Conservation (phyloP, 2,888 invertebrate genomes). For the Notocelia uddmanniana region DNA sequence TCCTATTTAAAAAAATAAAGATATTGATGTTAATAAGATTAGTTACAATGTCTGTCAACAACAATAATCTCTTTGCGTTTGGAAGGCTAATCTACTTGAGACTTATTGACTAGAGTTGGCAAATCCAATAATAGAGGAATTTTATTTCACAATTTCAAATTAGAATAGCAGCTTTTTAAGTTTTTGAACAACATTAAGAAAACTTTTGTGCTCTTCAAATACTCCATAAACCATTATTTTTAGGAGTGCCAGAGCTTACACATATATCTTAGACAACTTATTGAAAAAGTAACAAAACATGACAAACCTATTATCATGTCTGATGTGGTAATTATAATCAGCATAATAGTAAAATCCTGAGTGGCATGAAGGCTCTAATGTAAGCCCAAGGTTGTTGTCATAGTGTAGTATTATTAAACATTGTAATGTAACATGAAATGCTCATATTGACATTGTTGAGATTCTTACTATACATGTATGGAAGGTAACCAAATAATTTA, state of each 20-base stretch:
- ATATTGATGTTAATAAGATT: too few species aligned
- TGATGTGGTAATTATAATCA: slow-evolving; percentile 26
- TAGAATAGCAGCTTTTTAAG: too few species aligned
- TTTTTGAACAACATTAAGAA: too few species aligned
- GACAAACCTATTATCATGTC: neutral
- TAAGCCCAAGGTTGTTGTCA: slow-evolving; percentile 33
- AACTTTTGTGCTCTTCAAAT: too few species aligned
- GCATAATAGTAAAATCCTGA: slow-evolving; percentile 32
- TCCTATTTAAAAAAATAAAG: neutral
- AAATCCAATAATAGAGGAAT: too few species aligned
- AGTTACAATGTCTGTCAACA: too few species aligned
- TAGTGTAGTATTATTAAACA: slow-evolving; percentile 1
- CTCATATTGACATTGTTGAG: slow-evolving; percentile 1
- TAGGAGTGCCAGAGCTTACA: too few species aligned
- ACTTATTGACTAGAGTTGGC: too few species aligned
- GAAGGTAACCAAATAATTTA: neutral
- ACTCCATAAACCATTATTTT: too few species aligned
- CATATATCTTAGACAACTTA: neutral
- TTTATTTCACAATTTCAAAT: too few species aligned
- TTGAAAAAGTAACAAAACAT: neutral
- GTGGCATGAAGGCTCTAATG: slow-evolving; percentile 32
- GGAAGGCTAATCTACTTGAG: too few species aligned
- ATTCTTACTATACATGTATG: slow-evolving; percentile 22
- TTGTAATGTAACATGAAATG: neutral
- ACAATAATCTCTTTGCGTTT: too few species aligned